phyloP scores from a whole-genome alignment of 2,888 invertebrate genomes.

The Eristalis arbustorum region DNA sequence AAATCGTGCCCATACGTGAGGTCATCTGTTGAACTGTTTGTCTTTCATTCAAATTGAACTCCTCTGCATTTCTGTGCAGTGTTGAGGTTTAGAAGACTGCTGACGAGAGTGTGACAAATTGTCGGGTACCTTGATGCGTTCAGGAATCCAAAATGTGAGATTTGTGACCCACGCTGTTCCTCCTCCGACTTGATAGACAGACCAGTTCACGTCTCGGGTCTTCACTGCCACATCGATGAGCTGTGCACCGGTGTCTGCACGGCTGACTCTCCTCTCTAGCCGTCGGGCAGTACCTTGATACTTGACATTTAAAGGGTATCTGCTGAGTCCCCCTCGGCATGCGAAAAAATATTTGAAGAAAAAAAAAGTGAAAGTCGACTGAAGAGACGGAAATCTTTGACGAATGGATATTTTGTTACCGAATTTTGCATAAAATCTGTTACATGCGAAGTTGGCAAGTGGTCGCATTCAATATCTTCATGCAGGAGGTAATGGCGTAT shows the following conservation, averaged over 20 bases:
- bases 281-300: background rate
- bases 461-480: background rate
- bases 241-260: background rate
- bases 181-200: background rate
- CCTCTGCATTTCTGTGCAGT: too few species aligned
- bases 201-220: background rate
- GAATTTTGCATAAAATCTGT: background rate
- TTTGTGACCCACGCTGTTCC: too few species aligned
- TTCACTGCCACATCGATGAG: too few species aligned
- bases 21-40: background rate
- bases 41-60: background rate
- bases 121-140: too few species aligned
- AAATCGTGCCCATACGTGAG: background rate
- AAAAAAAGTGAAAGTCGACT: background rate
- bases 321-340: background rate
- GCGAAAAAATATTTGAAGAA: background rate
- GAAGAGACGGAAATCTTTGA: background rate
- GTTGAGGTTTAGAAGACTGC: too few species aligned
- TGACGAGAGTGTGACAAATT: too few species aligned
- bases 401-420: background rate
- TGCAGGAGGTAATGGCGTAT: background rate
- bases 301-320: background rate
- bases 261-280: background rate
- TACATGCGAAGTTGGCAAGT: background rate
- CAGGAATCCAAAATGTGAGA: too few species aligned